A percentile compares a stretch with the other conserved stretches of the same genome.
These are phyloP conservation scores for Caenorhabditis sulstoni DNA, from an alignment of 2,888 invertebrate species.

Conservation along the genomic window DNA sequence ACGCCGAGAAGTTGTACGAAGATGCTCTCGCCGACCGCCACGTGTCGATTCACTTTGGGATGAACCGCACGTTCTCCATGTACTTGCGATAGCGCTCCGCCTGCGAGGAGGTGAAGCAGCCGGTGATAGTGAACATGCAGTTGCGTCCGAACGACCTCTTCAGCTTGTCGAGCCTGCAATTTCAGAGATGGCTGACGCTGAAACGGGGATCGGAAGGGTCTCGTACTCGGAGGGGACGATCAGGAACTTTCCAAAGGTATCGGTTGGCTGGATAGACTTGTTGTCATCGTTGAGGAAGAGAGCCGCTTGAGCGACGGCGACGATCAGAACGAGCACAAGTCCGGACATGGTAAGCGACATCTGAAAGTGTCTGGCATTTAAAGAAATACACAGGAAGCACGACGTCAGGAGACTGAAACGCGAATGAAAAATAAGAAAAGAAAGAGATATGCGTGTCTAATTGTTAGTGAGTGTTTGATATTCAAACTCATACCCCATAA, in stretches of 20 bases:
- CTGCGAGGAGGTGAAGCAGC: slow-evolving; percentile 59
- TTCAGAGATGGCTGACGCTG: neutral
- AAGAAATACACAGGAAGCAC: too few relatives aligned
- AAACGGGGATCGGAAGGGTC: neutral
- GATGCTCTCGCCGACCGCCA: neutral
- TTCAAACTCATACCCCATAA: neutral
- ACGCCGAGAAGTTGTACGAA: neutral
- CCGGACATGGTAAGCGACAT: slow-evolving; percentile 42
- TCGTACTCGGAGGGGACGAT: slow-evolving; percentile 32
- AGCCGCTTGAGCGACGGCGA: slow-evolving; percentile 37
- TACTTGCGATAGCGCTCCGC: slow-evolving; percentile 58
- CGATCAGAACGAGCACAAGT: slow-evolving; percentile 44
- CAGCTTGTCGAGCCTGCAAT: slow-evolving; percentile 55
- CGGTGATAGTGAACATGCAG: slow-evolving; percentile 54
- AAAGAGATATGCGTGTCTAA: neutral
- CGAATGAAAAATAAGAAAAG: slow-evolving; percentile 11
- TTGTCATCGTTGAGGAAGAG: slow-evolving; percentile 36
- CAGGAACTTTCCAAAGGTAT: slow-evolving; percentile 36
- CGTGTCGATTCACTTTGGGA: slow-evolving; percentile 36
- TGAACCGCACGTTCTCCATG: slow-evolving; percentile 60
- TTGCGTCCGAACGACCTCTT: slow-evolving; percentile 60
- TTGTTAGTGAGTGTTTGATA: neutral
- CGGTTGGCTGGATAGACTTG: slow-evolving; percentile 23
- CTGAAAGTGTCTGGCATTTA: slow-evolving; percentile 15
- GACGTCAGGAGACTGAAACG: neutral